These are phyloP conservation scores for Hetaerina titia DNA, from an alignment of 2,888 invertebrate genomes.

Conservation along the genomic window DNA sequence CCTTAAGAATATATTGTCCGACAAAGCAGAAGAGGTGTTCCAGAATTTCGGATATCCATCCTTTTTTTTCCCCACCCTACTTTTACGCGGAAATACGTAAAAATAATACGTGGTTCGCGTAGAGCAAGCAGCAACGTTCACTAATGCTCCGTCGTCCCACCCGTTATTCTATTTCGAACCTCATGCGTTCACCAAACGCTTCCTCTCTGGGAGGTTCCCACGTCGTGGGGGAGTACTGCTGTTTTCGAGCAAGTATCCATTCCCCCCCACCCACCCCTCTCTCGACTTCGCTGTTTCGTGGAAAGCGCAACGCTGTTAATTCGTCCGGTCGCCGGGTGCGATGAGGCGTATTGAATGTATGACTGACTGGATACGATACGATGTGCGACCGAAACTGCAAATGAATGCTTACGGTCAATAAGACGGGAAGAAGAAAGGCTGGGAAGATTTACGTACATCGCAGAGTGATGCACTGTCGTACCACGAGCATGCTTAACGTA, in stretches of 20 bases:
- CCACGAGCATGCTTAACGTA: too few species aligned
- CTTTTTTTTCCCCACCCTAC: neutral
- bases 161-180: constrained; percentile 66
- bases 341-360: neutral
- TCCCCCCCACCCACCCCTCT: neutral
- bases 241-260: neutral
- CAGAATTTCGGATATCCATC: neutral
- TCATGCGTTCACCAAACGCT: constrained; percentile 53
- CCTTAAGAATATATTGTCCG: too few species aligned
- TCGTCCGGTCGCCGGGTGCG: neutral
- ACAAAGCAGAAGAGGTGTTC: neutral
- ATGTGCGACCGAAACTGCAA: too few species aligned
- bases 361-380: too few species aligned
- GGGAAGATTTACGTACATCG: too few species aligned
- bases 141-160: constrained; percentile 48
- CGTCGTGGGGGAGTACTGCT: constrained; percentile 23
- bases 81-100: neutral
- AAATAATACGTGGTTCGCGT: constrained; percentile 28
- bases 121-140: constrained; percentile 32
- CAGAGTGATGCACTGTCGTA: too few species aligned
- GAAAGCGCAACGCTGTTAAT: neutral
- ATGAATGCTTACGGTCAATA: too few species aligned
- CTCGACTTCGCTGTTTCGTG: neutral
- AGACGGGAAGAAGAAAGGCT: too few species aligned
- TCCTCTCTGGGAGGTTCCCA: constrained; percentile 50